These are phyloP conservation scores for Nymphicus hollandicus DNA, from an alignment of 2,113 vertebrate species.

Conservation along the genomic window DNA sequence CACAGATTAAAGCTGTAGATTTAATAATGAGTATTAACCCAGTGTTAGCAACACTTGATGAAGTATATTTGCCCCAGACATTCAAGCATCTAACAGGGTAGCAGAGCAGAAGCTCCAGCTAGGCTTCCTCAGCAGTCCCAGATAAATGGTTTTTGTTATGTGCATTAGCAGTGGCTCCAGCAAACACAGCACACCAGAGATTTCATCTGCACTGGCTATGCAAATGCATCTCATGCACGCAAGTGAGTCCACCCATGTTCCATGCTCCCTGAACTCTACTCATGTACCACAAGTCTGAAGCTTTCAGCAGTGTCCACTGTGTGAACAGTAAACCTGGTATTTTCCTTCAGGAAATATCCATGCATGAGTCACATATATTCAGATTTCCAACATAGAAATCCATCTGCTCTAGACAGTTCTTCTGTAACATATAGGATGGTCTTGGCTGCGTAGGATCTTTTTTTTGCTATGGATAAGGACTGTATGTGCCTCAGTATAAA, in stretches of 20 bases:
- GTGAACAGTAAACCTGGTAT: background rate
- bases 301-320: background rate
- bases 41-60: background rate
- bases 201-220: background rate
- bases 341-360: background rate
- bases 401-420: background rate
- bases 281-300: background rate
- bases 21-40: background rate
- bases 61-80: background rate
- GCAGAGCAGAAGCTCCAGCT: background rate
- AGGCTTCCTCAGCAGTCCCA: background rate
- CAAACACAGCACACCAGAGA: background rate
- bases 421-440: background rate
- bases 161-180: background rate
- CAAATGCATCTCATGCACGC: background rate
- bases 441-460: background rate
- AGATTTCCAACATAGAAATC: background rate
- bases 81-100: background rate
- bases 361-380: background rate
- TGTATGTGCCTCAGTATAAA: slow-evolving; percentile 26
- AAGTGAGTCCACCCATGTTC: background rate
- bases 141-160: background rate
- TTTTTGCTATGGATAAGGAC: slow-evolving; percentile 15
- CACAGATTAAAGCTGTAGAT: background rate
- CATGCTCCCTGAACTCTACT: background rate